phyloP scores from a whole-genome alignment of 2,888 invertebrate species.

The Drosophila barbarae region DNA sequence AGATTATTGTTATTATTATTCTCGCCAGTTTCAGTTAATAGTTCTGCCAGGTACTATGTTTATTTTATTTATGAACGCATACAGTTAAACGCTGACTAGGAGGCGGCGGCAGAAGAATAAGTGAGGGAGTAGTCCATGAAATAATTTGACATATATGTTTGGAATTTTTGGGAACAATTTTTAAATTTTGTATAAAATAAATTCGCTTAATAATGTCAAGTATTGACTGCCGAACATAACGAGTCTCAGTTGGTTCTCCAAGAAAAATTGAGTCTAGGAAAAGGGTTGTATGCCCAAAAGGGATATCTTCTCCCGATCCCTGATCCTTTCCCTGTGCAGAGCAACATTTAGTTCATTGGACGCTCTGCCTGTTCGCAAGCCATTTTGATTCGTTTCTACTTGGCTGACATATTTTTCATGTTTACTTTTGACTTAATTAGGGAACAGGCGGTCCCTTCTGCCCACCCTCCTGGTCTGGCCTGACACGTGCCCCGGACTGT shows the following conservation, averaged over 20 bases:
- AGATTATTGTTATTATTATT: constrained; percentile 58
- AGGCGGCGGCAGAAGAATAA: background rate
- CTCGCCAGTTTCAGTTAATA: constrained; percentile 49
- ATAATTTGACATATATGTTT: background rate
- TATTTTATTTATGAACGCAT: constrained; percentile 21
- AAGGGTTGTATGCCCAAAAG: too few species aligned
- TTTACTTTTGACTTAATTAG: constrained; percentile 64
- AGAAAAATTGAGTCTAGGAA: background rate
- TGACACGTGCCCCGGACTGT: constrained; percentile 38
- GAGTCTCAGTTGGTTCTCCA: too few species aligned
- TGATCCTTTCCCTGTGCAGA: constrained; percentile 1
- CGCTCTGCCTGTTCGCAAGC: constrained; percentile 20
- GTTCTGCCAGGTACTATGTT: constrained; percentile 53
- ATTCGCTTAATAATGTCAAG: too few species aligned
- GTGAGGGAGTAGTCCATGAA: background rate
- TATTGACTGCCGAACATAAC: too few species aligned
- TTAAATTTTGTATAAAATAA: too few species aligned
- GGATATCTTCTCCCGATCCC: background rate
- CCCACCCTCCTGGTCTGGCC: background rate
- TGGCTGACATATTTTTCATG: constrained; percentile 45
- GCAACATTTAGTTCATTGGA: constrained; percentile 42
- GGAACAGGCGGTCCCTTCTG: background rate
- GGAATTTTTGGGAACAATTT: background rate
- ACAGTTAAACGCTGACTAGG: background rate
- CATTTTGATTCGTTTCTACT: constrained; percentile 39